Conservation (phyloP, 2,888 invertebrate species). For the Gryllus longicercus region DNA sequence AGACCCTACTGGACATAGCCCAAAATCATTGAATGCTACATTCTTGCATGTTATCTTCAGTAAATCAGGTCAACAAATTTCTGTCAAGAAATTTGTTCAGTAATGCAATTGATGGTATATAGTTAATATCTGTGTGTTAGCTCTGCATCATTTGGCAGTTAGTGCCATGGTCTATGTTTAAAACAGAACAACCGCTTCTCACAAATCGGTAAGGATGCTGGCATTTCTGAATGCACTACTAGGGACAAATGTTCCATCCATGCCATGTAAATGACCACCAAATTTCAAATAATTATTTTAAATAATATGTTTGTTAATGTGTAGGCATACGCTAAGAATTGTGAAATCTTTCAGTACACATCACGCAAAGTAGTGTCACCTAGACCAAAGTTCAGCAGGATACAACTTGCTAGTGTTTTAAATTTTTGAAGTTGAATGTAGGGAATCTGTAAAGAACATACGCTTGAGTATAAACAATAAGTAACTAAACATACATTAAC, state of each 20-base stretch:
- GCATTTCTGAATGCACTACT: constrained; percentile 7
- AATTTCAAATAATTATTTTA: not conserved
- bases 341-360: constrained; percentile 8
- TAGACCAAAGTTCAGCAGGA: constrained; percentile 17
- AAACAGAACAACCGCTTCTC: not conserved
- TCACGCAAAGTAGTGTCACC: not conserved
- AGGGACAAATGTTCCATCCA: constrained; percentile 2
- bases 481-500: constrained; percentile 11
- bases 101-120: not conserved
- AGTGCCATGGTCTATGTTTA: constrained; percentile 1
- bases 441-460: constrained; percentile 20
- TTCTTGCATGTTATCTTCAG: not conserved
- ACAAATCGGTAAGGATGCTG: not conserved
- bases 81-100: not conserved
- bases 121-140: not conserved
- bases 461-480: constrained; percentile 22
- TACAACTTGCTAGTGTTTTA: constrained; percentile 10
- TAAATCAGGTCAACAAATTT: not conserved
- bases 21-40: not conserved
- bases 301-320: not conserved
- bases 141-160: not conserved
- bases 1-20: not conserved
- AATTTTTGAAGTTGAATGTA: constrained; percentile 11
- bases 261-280: constrained; percentile 17
- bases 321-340: constrained; percentile 1